Evolutionary conservation across 2,888 invertebrate species (phyloP).

Genomic region (Calameuta idolon): DNA sequence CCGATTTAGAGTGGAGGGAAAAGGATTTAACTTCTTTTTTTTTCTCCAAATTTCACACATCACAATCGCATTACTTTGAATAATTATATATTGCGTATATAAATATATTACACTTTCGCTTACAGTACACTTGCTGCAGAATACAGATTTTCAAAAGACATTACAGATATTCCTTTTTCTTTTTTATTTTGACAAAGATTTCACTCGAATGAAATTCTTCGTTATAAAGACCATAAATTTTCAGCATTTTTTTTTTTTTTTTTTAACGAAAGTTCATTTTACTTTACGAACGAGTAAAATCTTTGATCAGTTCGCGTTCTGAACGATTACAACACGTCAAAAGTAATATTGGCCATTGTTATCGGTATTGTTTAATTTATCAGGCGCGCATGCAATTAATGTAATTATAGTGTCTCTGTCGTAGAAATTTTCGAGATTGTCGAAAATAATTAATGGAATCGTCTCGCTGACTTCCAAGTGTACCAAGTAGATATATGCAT

Average conservation of each 20-base stretch:
- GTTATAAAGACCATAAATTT: neutral
- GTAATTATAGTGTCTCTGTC: neutral
- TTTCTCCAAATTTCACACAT: neutral
- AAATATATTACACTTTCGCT: conserved; percentile 60
- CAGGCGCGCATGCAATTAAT: neutral
- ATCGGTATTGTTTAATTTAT: neutral
- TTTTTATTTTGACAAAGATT: neutral
- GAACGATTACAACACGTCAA: neutral
- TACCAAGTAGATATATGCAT: conserved; percentile 51
- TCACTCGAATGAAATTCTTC: neutral
- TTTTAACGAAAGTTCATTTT: neutral
- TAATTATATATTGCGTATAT: conserved; percentile 49
- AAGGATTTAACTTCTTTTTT: neutral
- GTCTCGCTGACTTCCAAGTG: conserved; percentile 40
- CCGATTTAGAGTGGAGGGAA: neutral
- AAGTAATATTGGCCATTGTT: neutral
- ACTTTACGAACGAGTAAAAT: neutral
- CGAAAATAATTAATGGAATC: neutral
- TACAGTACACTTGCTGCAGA: conserved; percentile 55
- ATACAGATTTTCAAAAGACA: conserved; percentile 35
- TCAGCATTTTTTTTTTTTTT: no score
- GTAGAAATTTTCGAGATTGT: neutral
- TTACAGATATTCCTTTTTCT: neutral
- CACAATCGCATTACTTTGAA: neutral
- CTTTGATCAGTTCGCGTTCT: neutral